A percentile compares a stretch with the other conserved stretches of the same genome.
phyloP scores from a whole-genome alignment of 2,888 invertebrate species.

The Cancer borealis region DNA sequence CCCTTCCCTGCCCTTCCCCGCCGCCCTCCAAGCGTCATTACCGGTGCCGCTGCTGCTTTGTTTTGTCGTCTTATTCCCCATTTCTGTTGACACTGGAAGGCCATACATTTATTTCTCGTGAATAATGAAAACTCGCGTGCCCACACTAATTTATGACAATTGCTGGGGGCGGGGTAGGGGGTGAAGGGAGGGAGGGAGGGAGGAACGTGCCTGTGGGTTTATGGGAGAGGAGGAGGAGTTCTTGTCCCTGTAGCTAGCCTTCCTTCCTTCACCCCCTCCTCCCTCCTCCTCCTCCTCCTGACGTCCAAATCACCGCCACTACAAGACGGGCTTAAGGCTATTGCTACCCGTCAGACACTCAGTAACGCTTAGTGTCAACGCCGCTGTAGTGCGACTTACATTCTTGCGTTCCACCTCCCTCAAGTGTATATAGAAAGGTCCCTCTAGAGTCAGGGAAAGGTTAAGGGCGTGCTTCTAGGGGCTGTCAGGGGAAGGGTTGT shows the following conservation, averaged over 20 bases:
- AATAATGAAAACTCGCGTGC: slow-evolving; percentile 71
- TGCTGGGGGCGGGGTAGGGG: neutral
- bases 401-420: neutral
- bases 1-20: neutral
- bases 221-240: neutral
- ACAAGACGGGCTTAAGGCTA: slow-evolving; percentile 3
- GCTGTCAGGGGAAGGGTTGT: neutral
- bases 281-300: neutral
- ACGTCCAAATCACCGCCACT: neutral
- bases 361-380: neutral
- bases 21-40: slow-evolving; percentile 1
- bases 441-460: neutral
- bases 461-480: neutral
- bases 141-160: slow-evolving; percentile 66
- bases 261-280: neutral
- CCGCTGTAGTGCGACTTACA: neutral
- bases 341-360: neutral
- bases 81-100: slow-evolving; percentile 57
- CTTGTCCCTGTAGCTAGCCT: neutral
- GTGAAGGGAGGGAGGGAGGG: neutral
- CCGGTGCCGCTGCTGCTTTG: neutral
- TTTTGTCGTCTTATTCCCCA: slow-evolving; percentile 41
- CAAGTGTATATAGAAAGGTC: neutral
- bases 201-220: neutral
- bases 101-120: slow-evolving; percentile 69